These are phyloP conservation scores for Zaprionus lineosus DNA, from an alignment of 2,888 invertebrate genomes.

Conservation along the genomic window DNA sequence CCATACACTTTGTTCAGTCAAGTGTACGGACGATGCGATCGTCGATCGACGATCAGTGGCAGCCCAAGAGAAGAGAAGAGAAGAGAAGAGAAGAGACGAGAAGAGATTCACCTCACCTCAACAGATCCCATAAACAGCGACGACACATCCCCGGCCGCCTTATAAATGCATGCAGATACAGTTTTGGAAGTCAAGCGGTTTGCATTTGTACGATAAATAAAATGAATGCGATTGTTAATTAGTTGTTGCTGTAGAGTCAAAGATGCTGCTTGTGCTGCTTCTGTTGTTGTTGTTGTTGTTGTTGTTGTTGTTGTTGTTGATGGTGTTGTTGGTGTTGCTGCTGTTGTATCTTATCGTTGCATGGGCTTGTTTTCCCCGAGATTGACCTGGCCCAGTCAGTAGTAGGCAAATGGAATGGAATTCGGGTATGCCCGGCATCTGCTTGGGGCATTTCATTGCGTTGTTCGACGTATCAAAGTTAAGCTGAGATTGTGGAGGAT, in stretches of 20 bases:
- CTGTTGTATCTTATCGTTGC: conserved; percentile 58
- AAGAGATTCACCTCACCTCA: conserved; percentile 5
- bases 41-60: conserved; percentile 33
- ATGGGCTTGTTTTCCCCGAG: conserved; percentile 61
- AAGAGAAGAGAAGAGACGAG: conserved; percentile 2
- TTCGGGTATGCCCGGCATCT: conserved; percentile 38
- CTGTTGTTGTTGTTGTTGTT: conserved; percentile 27
- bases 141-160: conserved; percentile 38
- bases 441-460: conserved; percentile 32
- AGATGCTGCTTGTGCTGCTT: conserved; percentile 36
- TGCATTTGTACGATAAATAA: conserved; percentile 76
- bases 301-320: no score
- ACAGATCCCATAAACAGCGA: conserved; percentile 21
- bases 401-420: conserved; percentile 59
- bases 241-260: conserved; percentile 64
- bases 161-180: conserved; percentile 77
- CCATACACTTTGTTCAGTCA: conserved; percentile 73
- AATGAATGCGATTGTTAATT: conserved; percentile 78
- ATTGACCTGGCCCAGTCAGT: conserved; percentile 48
- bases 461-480: conserved; percentile 34
- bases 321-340: no score
- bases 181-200: conserved; percentile 78
- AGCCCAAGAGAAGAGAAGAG: conserved; percentile 4
- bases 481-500: conserved; percentile 26
- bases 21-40: conserved; percentile 56